A percentile compares a stretch with the other conserved stretches of the same genome.
These are phyloP conservation scores for Tragelaphus scriptus DNA, from an alignment of 2,113 vertebrate species.

Conservation along the genomic window DNA sequence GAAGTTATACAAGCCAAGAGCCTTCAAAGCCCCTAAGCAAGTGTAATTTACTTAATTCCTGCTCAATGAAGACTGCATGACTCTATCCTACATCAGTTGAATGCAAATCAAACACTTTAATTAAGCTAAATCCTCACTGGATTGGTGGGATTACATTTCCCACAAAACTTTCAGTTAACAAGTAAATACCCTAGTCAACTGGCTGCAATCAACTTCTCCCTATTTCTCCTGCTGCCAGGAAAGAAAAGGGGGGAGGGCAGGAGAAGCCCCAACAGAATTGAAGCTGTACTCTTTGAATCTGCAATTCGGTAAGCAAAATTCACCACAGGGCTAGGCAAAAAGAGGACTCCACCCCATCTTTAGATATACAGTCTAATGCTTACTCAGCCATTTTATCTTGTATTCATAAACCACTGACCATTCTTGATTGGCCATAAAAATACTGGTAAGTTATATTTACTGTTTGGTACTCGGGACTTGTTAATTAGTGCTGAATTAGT, in stretches of 20 bases:
- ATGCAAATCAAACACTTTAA: background rate
- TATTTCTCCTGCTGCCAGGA: background rate
- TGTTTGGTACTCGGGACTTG: background rate
- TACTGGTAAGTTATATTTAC: background rate
- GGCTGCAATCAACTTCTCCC: background rate
- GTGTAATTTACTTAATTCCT: background rate
- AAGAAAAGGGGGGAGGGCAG: accelerated
- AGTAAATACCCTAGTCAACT: background rate
- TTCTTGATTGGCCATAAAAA: background rate
- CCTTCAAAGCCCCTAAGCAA: background rate
- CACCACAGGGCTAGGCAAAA: background rate
- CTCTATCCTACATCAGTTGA: background rate
- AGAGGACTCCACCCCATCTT: background rate
- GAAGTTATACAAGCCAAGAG: background rate
- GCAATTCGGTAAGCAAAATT: background rate
- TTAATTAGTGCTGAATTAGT: background rate
- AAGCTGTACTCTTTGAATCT: background rate
- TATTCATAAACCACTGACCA: background rate
- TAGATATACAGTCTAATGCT: background rate
- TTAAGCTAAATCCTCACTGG: background rate
- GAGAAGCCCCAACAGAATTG: background rate
- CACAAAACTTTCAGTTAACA: background rate
- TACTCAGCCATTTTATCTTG: background rate
- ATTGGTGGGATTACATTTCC: background rate
- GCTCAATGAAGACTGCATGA: background rate